Conservation (phyloP, 2,888 invertebrate species). For the Neria commutata region DNA sequence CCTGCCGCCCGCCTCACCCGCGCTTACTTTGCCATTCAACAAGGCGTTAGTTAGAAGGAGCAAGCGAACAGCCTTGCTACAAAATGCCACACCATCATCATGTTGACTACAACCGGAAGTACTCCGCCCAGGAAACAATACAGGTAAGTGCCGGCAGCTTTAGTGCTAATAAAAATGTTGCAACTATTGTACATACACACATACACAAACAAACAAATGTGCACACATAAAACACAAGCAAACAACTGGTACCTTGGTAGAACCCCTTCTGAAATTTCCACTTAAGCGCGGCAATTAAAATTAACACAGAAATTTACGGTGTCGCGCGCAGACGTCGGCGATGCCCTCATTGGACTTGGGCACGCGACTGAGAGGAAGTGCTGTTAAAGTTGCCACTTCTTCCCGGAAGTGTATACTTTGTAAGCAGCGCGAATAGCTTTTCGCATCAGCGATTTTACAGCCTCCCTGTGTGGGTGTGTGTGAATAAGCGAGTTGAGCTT, state of each 20-base stretch:
- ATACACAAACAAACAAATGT: too few relatives aligned
- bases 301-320: slow-evolving; percentile 47
- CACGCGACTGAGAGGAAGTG: slow-evolving; percentile 42
- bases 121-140: slow-evolving; percentile 62
- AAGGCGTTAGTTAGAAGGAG: slow-evolving; percentile 1
- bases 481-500: too few relatives aligned
- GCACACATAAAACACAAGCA: too few relatives aligned
- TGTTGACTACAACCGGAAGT: slow-evolving; percentile 62
- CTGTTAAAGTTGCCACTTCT: slow-evolving; percentile 1
- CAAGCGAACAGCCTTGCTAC: background rate
- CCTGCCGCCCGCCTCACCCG: slow-evolving; percentile 31
- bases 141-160: slow-evolving; percentile 55
- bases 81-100: slow-evolving; percentile 59
- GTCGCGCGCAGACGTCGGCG: background rate
- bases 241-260: background rate
- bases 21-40: slow-evolving; percentile 37
- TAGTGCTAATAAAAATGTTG: slow-evolving; percentile 14
- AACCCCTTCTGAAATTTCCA: slow-evolving; percentile 35
- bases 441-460: too few relatives aligned
- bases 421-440: background rate
- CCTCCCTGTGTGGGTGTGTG: too few relatives aligned
- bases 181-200: slow-evolving; percentile 13
- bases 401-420: background rate
- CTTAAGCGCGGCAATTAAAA: slow-evolving; percentile 49
- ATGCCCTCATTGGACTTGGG: slow-evolving; percentile 26